Conservation (phyloP, 2,797 vertebrate species). For the Nyctalus aviator region DNA sequence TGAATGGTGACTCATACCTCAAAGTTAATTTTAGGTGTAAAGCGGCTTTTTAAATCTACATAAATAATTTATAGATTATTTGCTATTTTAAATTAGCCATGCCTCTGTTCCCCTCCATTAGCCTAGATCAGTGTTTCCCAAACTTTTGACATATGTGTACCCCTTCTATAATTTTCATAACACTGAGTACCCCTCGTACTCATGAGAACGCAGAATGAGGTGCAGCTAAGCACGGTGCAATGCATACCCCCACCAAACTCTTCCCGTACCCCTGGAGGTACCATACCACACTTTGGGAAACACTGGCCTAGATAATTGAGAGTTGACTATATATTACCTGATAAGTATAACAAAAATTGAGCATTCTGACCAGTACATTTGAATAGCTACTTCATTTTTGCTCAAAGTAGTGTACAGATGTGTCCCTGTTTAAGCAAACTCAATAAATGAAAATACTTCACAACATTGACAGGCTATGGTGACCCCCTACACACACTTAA, state of each 20-base stretch:
- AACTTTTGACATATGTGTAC: too few relatives aligned
- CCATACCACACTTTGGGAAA: too few relatives aligned
- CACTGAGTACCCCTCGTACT: too few relatives aligned
- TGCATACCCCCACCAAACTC: too few relatives aligned
- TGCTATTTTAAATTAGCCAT: slow-evolving; percentile 72
- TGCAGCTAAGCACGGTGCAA: too few relatives aligned
- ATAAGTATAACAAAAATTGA: slow-evolving; percentile 68
- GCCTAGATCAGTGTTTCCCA: neutral
- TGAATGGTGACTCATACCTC: slow-evolving; percentile 60
- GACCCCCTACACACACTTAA: neutral
- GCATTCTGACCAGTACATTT: slow-evolving; percentile 56
- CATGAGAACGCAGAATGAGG: too few relatives aligned
- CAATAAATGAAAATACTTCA: slow-evolving; percentile 22
- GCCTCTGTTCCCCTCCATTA: slow-evolving; percentile 69
- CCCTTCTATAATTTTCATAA: too few relatives aligned
- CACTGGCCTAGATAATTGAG: slow-evolving; percentile 68
- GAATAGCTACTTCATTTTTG: slow-evolving; percentile 39
- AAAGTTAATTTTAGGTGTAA: slow-evolving; percentile 67
- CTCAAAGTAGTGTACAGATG: neutral
- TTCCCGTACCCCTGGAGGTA: too few relatives aligned
- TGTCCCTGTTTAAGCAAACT: slow-evolving; percentile 15
- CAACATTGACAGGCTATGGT: neutral
- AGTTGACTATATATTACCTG: slow-evolving; percentile 59
- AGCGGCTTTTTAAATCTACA: slow-evolving; percentile 69
- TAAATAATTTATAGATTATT: slow-evolving; percentile 78